phyloP scores from a whole-genome alignment of 2,888 invertebrate genomes.

The Onthophagus sagittarius region DNA sequence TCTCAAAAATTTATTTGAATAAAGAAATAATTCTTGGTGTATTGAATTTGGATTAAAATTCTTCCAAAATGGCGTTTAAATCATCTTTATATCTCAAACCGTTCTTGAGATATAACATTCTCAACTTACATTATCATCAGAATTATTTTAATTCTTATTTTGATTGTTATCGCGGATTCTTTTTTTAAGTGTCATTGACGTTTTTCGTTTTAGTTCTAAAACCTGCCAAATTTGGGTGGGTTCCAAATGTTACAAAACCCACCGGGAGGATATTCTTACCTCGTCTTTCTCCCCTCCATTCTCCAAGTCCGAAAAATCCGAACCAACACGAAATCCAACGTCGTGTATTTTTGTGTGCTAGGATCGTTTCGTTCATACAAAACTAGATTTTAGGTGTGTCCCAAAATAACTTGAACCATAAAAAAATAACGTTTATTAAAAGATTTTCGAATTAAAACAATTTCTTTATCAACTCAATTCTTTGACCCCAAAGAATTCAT shows the following conservation, averaged over 20 bases:
- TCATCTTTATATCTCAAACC: too few relatives aligned
- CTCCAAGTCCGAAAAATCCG: neutral
- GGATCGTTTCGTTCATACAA: neutral
- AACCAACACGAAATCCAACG: neutral
- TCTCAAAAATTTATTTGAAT: too few relatives aligned
- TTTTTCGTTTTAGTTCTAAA: neutral
- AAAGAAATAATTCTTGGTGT: too few relatives aligned
- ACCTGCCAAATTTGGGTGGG: neutral
- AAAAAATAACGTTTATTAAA: conserved; percentile 5
- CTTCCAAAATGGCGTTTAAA: too few relatives aligned
- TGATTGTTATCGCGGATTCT: neutral
- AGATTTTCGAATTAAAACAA: conserved; percentile 26
- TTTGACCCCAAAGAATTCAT: too few relatives aligned
- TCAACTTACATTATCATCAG: too few relatives aligned
- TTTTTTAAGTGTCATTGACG: neutral
- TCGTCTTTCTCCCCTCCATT: neutral
- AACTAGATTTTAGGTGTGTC: conserved; percentile 1
- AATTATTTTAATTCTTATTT: neutral
- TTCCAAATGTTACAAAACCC: neutral
- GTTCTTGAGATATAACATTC: too few relatives aligned
- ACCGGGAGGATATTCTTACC: neutral
- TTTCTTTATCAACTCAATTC: conserved; percentile 7
- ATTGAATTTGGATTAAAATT: too few relatives aligned
- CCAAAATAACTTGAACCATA: neutral
- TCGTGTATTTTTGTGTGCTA: neutral